Conservation (phyloP, 2,797 vertebrate genomes). For the Anabacerthia variegaticeps region DNA sequence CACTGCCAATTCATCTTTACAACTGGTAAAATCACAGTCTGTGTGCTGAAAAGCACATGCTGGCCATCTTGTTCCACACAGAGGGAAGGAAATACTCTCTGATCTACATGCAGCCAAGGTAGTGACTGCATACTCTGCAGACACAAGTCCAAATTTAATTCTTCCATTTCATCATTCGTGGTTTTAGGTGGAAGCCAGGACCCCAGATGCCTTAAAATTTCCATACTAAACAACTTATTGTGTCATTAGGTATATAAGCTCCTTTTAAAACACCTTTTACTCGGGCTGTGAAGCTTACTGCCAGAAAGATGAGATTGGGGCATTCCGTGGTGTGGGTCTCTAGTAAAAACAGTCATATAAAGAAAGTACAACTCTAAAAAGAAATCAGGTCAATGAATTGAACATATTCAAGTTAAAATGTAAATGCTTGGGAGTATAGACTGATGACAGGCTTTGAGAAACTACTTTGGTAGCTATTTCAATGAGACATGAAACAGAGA, state of each 20-base stretch:
- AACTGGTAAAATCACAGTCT: not conserved
- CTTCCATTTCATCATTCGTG: not conserved
- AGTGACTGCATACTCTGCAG: not conserved
- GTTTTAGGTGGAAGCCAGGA: not conserved
- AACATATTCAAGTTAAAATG: not conserved
- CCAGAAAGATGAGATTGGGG: not conserved
- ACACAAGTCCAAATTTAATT: not conserved
- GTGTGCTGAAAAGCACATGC: fast-evolving
- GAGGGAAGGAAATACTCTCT: not conserved
- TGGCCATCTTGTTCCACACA: not conserved
- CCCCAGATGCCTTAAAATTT: not conserved
- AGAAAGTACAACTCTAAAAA: not conserved
- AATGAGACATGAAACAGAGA: conserved; percentile 1
- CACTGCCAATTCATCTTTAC: not conserved
- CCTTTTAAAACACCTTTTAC: not conserved
- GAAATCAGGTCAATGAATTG: conserved; percentile 38
- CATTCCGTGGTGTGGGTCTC: not conserved
- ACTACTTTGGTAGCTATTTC: conserved; percentile 1
- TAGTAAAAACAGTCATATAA: conserved; percentile 7
- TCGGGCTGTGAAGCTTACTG: not conserved
- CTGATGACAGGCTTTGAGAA: conserved; percentile 31
- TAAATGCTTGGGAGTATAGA: not conserved
- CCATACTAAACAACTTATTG: not conserved
- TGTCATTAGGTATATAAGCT: not conserved
- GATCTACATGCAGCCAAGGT: fast-evolving